phyloP scores from a whole-genome alignment of 2,113 vertebrate species.

The Tachycineta bicolor region DNA sequence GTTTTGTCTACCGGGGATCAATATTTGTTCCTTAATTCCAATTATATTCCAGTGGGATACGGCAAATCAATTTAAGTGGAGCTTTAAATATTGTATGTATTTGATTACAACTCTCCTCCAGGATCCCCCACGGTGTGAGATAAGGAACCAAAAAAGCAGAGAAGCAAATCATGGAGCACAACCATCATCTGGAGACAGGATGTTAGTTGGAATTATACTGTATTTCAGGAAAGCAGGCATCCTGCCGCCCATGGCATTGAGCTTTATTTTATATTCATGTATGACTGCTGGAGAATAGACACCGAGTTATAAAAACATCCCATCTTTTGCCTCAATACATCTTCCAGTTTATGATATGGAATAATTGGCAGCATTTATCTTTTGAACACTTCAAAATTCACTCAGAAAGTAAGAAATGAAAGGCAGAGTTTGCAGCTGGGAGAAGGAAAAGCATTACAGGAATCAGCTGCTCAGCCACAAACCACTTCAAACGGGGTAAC shows the following conservation, averaged over 20 bases:
- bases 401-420: background rate
- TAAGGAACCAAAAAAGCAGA: conserved; percentile 3
- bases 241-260: background rate
- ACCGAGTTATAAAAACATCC: background rate
- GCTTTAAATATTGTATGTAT: background rate
- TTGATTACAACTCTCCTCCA: background rate
- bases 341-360: background rate
- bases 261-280: background rate
- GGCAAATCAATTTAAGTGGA: background rate
- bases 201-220: background rate
- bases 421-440: background rate
- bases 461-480: background rate
- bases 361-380: conserved; percentile 22
- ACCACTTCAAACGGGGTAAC: background rate
- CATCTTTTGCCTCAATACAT: background rate
- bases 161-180: background rate
- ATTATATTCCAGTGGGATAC: background rate
- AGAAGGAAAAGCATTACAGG: background rate
- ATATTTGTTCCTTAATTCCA: background rate
- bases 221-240: background rate
- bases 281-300: background rate
- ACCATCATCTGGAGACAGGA: background rate
- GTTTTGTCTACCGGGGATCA: background rate
- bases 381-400: background rate
- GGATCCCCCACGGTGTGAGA: background rate